Percentiles rank a stretch among this genome's conserved stretches.
These are phyloP conservation scores for Phortica magna DNA, from an alignment of 2,888 invertebrate species.

Conservation along the genomic window DNA sequence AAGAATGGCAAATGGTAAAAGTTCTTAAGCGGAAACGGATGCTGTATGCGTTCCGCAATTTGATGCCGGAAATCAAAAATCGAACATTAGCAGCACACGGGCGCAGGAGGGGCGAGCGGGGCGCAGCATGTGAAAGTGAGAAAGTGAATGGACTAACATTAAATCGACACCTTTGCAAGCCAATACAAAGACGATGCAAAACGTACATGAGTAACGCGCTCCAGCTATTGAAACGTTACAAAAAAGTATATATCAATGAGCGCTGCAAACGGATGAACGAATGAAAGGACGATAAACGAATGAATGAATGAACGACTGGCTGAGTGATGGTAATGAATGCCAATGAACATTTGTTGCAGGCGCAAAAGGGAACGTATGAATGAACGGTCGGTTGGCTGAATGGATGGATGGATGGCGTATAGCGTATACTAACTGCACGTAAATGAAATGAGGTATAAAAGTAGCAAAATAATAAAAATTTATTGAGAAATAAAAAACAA, in stretches of 20 bases:
- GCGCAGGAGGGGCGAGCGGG: slow-evolving; percentile 27
- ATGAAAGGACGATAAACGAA: not conserved
- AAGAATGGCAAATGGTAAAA: slow-evolving; percentile 39
- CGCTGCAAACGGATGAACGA: not conserved
- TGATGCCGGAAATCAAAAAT: slow-evolving; percentile 70
- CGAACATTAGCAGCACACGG: slow-evolving; percentile 61
- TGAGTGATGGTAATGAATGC: slow-evolving; percentile 28
- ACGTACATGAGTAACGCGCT: not conserved
- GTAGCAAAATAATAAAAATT: slow-evolving; percentile 76
- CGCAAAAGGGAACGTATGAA: not conserved
- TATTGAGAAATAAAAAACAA: slow-evolving; percentile 76
- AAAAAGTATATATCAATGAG: not conserved
- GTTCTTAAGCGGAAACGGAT: slow-evolving; percentile 61
- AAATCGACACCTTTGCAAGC: slow-evolving; percentile 62
- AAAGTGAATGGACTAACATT: slow-evolving; percentile 53
- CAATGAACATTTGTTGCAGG: not conserved
- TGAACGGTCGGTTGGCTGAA: not conserved
- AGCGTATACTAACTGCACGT: slow-evolving; percentile 1
- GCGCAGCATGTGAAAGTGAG: not conserved
- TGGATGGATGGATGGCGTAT: too few relatives aligned
- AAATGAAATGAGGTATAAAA: slow-evolving; percentile 65
- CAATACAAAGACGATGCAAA: not conserved
- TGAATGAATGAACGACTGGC: not conserved
- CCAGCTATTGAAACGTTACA: slow-evolving; percentile 18
- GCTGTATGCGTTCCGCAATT: slow-evolving; percentile 68